These are phyloP conservation scores for Macquaria australasica DNA, from an alignment of 2,113 vertebrate genomes.

Conservation along the genomic window DNA sequence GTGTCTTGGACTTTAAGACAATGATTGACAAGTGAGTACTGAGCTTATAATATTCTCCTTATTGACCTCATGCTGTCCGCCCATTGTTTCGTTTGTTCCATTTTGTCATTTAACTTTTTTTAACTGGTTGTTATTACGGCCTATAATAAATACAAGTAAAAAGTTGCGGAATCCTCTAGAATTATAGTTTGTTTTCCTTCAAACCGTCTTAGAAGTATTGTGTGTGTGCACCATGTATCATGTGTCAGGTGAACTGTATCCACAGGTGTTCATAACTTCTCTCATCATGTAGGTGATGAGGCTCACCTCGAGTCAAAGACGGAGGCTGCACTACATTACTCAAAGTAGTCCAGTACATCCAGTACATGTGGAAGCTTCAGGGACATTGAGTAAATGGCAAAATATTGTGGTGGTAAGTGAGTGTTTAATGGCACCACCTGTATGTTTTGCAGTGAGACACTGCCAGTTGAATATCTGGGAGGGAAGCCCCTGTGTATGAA, in stretches of 20 bases:
- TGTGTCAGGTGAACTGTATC: too few species aligned
- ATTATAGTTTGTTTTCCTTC: not conserved
- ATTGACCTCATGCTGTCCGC: not conserved
- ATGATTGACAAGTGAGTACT: constrained; percentile 97
- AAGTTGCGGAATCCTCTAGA: not conserved
- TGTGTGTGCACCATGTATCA: too few species aligned
- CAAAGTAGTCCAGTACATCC: not conserved
- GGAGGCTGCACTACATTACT: not conserved
- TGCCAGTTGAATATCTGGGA: constrained; percentile 91
- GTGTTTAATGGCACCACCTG: not conserved
- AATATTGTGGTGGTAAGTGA: not conserved
- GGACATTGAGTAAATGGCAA: not conserved
- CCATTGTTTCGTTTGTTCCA: not conserved
- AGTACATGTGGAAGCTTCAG: not conserved
- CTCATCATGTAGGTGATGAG: not conserved
- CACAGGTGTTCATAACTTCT: too few species aligned
- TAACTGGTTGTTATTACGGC: not conserved
- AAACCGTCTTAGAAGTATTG: not conserved
- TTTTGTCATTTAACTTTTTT: not conserved
- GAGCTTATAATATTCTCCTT: not conserved
- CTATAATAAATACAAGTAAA: not conserved
- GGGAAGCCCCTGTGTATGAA: constrained; percentile 95
- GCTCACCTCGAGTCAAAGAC: not conserved
- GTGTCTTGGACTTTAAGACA: constrained; percentile 95
- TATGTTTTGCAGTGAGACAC: constrained; percentile 86